Base-by-base conservation (phyloP, 2,888 invertebrate species). In the Holacanthella duospinosa region DNA sequence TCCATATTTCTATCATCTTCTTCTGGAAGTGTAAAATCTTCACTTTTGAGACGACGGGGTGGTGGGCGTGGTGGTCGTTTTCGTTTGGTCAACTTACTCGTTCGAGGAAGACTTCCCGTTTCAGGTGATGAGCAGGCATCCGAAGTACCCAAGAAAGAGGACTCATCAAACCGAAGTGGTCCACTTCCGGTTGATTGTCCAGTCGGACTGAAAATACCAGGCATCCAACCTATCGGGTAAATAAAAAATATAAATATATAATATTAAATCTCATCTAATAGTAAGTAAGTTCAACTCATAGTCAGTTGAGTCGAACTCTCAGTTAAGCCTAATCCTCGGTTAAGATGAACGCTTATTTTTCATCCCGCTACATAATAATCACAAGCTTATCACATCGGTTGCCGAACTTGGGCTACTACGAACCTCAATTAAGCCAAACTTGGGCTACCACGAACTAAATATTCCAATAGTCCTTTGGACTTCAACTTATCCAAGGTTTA, bases 51-150 rank as follows among this genome's bases (percentile, higher is more conserved):
- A 63, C 70, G 64, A 63, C 72, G 60, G 27, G 72, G 72, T 55
- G 72, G 72, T 57, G 72, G 72, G 61, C 72, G 62, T 58, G 72
- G 72, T 60, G 72, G 70, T 63, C 72, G 62, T 66, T 72, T 72
- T 67, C 72, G 64, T 66, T 72, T 72, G 64, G 69, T 69, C 69
- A 72, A 58, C 68, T 72, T 72, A 58, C 65, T 65, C 60, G 70
- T 66, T 65, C 72, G 64, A 62, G 72, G 72, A 67, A 72, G 68
- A 67, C 68, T 69, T 65, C 70, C 70, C 44, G 70, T 70, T 68
- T 72, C 72, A 61, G 72, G 72, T 58, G 72, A 72, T 60, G 72
- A 72, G 64, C 70, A 69, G 63, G 70, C 72, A 63, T 72, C 72
- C 3, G 70, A 70, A 24, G 72, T 72, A 61, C 69, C 72, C 64